Evolutionary conservation across 2,888 invertebrate genomes (phyloP), one percentile per base, ranked within the genome.

Genomic region (Odontomyia ornata): DNA sequence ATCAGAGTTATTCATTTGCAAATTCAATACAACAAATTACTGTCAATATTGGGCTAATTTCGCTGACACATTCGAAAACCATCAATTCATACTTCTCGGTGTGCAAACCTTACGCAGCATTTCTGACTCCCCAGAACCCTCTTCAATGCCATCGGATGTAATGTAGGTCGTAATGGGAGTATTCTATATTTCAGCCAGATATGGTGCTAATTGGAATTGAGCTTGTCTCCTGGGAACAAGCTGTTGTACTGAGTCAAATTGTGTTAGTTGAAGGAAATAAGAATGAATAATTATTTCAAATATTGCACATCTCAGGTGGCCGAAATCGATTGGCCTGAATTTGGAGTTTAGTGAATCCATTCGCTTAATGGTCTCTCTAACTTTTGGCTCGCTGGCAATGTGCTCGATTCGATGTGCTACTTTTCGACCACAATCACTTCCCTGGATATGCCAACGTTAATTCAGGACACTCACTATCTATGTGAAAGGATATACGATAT

Each of bases 1-100:
- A 64, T 64, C 15, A 21, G n/a, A 18, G 11, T 27, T 67, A 67
- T 67, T 67, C 67, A 67, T 43, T 67, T 67, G 2, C 46, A n/a
- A 67, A 67, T 67, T 67, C 46, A 67, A 67, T 67, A 46, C 21
- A 67, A 46, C 67, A 46, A 67, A 67, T 67, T 67, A 43, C 67
- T 43, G 67, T 67, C 67, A 46, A 67, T 67, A 67, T 46, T 36
- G 13, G 43, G 67, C 67, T 46, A 36, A 67, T 67, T 67, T 46
- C 27, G 67, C 67, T 67, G 46, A 67, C 67, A 46, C 67, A 67
- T 46, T 21, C 67, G 7, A 23, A 67, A 46, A 67, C 43, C 67
- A 43, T 67, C 67, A 18, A 67, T 46, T 46, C 67, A 67, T 67
- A 7, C 13, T 30, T 13, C 64, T 36, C 9, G 3, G 36, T 36